phyloP scores from a whole-genome alignment of 64 coral and sea anemone genomes.

The Cladopsammia gracilis region DNA sequence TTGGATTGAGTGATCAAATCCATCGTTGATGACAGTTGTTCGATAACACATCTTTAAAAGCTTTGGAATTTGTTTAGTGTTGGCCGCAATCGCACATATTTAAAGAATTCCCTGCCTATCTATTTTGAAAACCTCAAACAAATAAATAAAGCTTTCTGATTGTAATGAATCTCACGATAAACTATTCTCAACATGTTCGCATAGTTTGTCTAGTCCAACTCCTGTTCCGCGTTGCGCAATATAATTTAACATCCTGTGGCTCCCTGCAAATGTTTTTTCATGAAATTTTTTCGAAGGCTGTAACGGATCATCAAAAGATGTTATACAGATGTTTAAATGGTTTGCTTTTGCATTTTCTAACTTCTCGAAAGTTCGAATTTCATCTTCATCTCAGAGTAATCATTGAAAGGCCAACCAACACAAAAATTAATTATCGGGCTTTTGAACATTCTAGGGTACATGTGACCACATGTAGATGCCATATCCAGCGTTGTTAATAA shows the following conservation, averaged over 20 bases:
- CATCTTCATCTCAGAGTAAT: background rate
- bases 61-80: background rate
- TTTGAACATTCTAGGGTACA: too few relatives aligned
- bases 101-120: conserved; percentile 20
- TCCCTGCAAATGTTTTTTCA: background rate
- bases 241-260: background rate
- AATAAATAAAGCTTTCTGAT: conserved; percentile 19
- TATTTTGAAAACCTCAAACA: conserved; percentile 30
- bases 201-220: background rate
- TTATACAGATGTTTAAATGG: background rate
- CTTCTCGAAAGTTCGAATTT: background rate
- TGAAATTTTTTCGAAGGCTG: background rate
- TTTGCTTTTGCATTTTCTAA: background rate
- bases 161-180: background rate
- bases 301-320: background rate
- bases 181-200: conserved; percentile 8
- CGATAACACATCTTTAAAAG: background rate
- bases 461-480: too few relatives aligned
- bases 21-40: background rate
- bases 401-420: background rate
- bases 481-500: background rate
- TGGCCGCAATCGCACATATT: background rate
- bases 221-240: background rate
- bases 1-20: background rate
- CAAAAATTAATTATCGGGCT: background rate